phyloP scores from a whole-genome alignment of 2,113 vertebrate genomes.

The Marmota monax region DNA sequence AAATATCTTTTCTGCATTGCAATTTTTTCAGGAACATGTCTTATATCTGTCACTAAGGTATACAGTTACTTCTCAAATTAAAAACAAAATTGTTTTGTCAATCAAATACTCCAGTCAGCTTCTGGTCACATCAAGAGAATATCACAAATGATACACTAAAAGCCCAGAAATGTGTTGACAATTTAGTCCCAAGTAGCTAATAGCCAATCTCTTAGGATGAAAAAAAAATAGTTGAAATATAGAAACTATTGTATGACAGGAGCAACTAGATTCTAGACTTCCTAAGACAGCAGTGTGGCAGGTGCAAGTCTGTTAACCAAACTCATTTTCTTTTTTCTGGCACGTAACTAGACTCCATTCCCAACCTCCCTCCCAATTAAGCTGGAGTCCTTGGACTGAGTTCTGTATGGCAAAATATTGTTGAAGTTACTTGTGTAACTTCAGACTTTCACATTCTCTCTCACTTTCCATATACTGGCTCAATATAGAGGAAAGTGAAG shows the following conservation, averaged over 20 bases:
- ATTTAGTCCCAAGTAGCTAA: constrained; percentile 42
- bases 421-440: background rate
- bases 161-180: constrained; percentile 22
- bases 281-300: background rate
- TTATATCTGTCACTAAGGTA: constrained; percentile 56
- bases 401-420: background rate
- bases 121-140: constrained; percentile 53
- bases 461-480: background rate
- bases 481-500: background rate
- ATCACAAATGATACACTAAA: constrained; percentile 45
- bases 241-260: background rate
- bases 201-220: background rate
- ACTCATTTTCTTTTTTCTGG: background rate
- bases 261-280: background rate
- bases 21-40: constrained; percentile 66
- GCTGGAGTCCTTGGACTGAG: background rate
- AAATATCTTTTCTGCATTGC: constrained; percentile 57
- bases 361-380: background rate
- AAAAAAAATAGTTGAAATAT: background rate
- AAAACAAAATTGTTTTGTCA: constrained; percentile 47
- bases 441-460: background rate
- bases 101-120: constrained; percentile 55
- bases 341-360: background rate
- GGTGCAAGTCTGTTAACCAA: background rate
- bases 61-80: constrained; percentile 62